Evolutionary conservation across 2,113 vertebrate species (phyloP), one percentile per base, ranked within the genome.

Genomic region (Colaptes auratus): DNA sequence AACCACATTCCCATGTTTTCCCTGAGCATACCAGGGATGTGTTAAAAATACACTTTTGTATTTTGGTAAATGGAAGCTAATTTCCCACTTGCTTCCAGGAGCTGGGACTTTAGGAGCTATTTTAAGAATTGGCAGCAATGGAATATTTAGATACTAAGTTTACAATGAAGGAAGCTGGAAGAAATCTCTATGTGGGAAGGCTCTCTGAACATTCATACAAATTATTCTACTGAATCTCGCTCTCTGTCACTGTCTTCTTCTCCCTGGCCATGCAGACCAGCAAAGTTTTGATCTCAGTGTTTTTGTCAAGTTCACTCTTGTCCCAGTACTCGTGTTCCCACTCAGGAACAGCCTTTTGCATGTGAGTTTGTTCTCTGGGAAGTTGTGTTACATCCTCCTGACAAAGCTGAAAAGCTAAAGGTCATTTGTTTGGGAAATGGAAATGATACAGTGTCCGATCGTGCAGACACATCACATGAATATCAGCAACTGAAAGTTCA

Each of bases 121-220:
- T 96, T 91, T 74, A 89, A 77, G 84, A 93, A 70, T 52, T 71
- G 72, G 61, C 42, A 90, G 55, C 33, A 50, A 8, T 53, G 58
- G 63, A 88, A 72, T 91, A 90, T 95, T 96, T 95, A 79, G 83
- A 73, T 92, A 96, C 93, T 95, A 95, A 89, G 48, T 89, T 96
- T 95, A 93, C 89, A 89, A 95, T 72, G 81, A 87, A 92, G 63
- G 66, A 92, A 92, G 39, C 61, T 92, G 61, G 88, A 74, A 95
- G 82, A 88, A 95, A 88, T 88, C 58, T 72, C 17, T 71, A 81
- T 77, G 90, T 91, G 66, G 88, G 85, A 96, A 92, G 85, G 46
- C 24, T 80, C 66, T 64, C 91, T 92, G 65, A 88, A 92, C 91
- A 92, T 91, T 95, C 93, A 91, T 66, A 36, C 10, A 69, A 91